Percentiles rank a stretch among this genome's conserved stretches.
These are phyloP conservation scores for Coccyzus lansbergi DNA, from an alignment of 2,797 vertebrate species.

Conservation along the genomic window DNA sequence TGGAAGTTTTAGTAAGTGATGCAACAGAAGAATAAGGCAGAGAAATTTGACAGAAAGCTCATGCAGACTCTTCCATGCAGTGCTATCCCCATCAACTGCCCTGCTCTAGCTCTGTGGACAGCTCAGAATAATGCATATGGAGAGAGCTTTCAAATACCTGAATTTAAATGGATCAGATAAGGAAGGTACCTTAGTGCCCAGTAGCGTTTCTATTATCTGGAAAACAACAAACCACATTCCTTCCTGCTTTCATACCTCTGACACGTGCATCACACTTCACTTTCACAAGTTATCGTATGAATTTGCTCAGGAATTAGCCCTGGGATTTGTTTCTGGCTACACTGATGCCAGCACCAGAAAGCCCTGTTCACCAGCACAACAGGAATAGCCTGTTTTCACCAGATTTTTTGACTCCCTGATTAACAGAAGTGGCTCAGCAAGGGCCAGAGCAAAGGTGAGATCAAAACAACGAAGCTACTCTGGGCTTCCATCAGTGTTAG, in stretches of 20 bases:
- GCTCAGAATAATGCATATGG: constrained; percentile 55
- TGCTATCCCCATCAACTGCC: constrained; percentile 37
- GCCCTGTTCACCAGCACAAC: neutral
- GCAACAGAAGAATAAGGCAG: constrained; percentile 68
- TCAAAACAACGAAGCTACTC: neutral
- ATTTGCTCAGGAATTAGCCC: constrained; percentile 39
- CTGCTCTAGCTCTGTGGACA: constrained; percentile 58
- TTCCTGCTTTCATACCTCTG: constrained; percentile 59
- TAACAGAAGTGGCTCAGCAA: neutral
- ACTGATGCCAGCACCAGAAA: constrained; percentile 61
- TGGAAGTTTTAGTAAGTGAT: constrained; percentile 76
- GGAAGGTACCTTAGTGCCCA: constrained; percentile 57
- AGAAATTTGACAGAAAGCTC: constrained; percentile 74
- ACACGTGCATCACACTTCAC: constrained; percentile 7
- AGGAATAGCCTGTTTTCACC: neutral
- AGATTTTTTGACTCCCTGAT: neutral
- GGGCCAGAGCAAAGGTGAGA: neutral
- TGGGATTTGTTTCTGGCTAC: neutral
- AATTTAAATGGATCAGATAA: constrained; percentile 62
- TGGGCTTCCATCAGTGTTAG: constrained; percentile 46
- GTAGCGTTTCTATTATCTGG: constrained; percentile 53
- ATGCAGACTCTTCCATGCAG: constrained; percentile 81
- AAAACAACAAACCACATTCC: constrained; percentile 64
- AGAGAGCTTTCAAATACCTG: constrained; percentile 55
- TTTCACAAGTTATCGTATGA: neutral